phyloP scores from a whole-genome alignment of 2,113 vertebrate species.

The Pipra filicauda region DNA sequence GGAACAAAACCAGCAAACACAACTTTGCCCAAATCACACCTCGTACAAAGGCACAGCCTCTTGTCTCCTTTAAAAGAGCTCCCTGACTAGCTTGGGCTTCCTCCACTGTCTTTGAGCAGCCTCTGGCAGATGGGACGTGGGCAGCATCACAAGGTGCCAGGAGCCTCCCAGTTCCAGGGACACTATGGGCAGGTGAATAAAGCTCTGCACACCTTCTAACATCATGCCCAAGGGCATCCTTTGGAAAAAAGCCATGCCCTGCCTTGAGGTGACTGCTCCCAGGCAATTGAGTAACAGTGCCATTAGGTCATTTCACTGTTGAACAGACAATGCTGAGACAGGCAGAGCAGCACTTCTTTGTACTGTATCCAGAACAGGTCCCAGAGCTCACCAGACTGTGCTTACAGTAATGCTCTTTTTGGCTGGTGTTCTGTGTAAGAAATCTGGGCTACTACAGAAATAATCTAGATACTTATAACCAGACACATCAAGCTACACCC shows the following conservation, averaged over 20 bases:
- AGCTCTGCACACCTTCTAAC: background rate
- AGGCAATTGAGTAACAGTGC: background rate
- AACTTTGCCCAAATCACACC: background rate
- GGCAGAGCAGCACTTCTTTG: background rate
- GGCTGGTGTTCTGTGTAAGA: background rate
- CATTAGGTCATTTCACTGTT: background rate
- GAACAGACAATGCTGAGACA: background rate
- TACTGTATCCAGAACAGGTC: background rate
- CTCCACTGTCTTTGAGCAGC: background rate
- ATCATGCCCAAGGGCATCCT: background rate
- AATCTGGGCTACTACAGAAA: background rate
- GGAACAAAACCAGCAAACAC: background rate
- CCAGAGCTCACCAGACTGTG: background rate
- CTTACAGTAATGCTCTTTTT: background rate
- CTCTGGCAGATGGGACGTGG: background rate
- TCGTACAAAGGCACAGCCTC: background rate
- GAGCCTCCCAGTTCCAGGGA: background rate
- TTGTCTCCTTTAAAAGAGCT: background rate
- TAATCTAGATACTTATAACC: background rate
- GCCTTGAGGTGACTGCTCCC: background rate
- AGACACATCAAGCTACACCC: background rate
- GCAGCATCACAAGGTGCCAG: background rate
- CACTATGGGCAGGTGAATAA: background rate
- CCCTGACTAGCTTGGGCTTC: background rate
- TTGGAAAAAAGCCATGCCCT: background rate